A percentile compares a stretch with the other conserved stretches of the same genome.
Conservation (phyloP, 2,888 invertebrate species). For the Agonopterix alstromeriana region DNA sequence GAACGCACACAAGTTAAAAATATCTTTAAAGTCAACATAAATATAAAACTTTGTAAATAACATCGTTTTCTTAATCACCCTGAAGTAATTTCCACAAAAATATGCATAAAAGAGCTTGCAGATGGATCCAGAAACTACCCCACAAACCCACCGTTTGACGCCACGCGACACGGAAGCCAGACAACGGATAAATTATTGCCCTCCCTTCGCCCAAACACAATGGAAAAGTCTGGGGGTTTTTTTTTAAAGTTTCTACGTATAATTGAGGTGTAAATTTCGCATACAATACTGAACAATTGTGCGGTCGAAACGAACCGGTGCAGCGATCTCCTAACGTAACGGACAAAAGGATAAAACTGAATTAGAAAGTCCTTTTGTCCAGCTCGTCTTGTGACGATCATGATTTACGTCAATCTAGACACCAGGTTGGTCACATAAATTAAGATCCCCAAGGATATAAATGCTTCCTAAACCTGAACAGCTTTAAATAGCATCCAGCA, state of each 20-base stretch:
- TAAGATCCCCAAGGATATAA: conserved; percentile 18
- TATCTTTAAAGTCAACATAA: too few relatives aligned
- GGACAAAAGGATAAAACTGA: conserved; percentile 41
- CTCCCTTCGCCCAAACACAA: conserved; percentile 49
- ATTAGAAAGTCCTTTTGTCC: conserved; percentile 55
- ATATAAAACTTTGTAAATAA: too few relatives aligned
- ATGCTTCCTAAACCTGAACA: too few relatives aligned
- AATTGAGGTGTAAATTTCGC: conserved; percentile 65
- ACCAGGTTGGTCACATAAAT: conserved; percentile 28
- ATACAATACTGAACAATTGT: conserved; percentile 46
- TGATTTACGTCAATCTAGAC: conserved; percentile 55
- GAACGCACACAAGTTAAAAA: too few relatives aligned
- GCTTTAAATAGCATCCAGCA: conserved; percentile 22
- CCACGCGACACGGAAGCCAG: conserved; percentile 53
- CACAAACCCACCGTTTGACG: conserved; percentile 34
- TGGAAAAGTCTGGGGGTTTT: conserved; percentile 36
- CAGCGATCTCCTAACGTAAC: conserved; percentile 30
- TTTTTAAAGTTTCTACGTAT: conserved; percentile 43
- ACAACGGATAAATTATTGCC: conserved; percentile 52
- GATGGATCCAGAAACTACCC: conserved; percentile 33
- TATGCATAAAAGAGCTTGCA: conserved; percentile 15
- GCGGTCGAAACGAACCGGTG: conserved; percentile 38
- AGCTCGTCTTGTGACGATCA: conserved; percentile 35
- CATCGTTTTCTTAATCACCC: too few relatives aligned
- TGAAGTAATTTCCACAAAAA: not conserved